These are phyloP conservation scores for Apomyelois bistriatella DNA, from an alignment of 2,888 invertebrate species.

Conservation along the genomic window DNA sequence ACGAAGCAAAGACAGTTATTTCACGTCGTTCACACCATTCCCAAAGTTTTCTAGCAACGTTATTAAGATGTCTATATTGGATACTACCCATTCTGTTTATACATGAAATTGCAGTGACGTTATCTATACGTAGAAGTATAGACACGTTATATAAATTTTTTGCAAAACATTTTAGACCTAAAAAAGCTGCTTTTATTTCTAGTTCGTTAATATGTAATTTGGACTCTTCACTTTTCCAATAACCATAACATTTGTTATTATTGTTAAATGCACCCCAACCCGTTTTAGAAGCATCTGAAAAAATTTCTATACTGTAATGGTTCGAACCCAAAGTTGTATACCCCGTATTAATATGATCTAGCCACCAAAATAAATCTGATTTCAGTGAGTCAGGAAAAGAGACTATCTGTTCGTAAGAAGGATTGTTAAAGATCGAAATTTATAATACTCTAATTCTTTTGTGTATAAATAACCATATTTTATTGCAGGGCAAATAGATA, in stretches of 20 bases:
- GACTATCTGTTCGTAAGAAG: not conserved
- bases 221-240: not conserved
- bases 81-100: not conserved
- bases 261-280: not conserved
- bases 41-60: not conserved
- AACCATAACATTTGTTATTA: not conserved
- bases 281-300: not conserved
- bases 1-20: not conserved
- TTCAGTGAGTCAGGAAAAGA: not conserved
- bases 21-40: not conserved
- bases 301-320: not conserved
- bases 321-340: not conserved
- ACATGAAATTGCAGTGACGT: not conserved
- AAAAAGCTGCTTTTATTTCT: conserved; percentile 1
- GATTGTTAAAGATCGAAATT: not conserved
- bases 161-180: not conserved
- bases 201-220: not conserved
- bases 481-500: not conserved
- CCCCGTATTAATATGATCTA: not conserved
- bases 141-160: not conserved
- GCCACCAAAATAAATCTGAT: not conserved
- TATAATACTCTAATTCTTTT: not conserved
- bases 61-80: not conserved
- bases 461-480: not conserved
- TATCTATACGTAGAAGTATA: not conserved